Base-by-base conservation (phyloP, 1,140 invertebrate species). In the Drosophila repleta region DNA sequence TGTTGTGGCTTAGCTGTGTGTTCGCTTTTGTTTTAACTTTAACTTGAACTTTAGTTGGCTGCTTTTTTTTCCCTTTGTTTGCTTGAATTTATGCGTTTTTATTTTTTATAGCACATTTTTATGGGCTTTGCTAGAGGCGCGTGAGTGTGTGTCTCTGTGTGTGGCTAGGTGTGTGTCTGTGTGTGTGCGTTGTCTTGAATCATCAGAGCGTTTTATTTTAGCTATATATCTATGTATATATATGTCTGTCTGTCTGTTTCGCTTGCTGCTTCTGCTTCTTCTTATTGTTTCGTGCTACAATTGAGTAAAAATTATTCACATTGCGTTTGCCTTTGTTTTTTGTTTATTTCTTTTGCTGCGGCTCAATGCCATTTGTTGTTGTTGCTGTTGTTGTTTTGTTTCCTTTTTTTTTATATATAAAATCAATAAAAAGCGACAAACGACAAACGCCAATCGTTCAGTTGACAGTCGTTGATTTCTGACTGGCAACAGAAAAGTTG, bases 21-120 rank as follows among this genome's bases (percentile, higher is more conserved):
- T 26, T 29, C 29, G 13, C 13, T 18, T 64, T 64, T 32, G 49
- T 56, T 32, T 64, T 56, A 79, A 73, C 80, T 77, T 71, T 67
- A 69, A 63, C 49, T 77, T 81, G 74, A 67, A 87, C 74, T 66
- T 62, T 67, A 65, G 45, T 65, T 45, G 15, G 21, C 15, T 51
- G 21, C 29, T 20, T 18, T 56, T n/a, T n/a, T n/a, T n/a, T n/a
- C n/a, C n/a, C 39, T 15, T 61, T 74, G 18, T 65, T 55, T 73
- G 53, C 63, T 63, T 69, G 48, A 68, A 78, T 82, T 84, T 80
- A 84, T 83, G 63, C 63, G 74, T 83, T 76, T 84, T 67, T 75
- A 75, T 76, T 84, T 35, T 81, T 77, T 74, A 80, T 77, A 84
- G 67, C 81, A 81, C 74, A 84, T 66, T 84, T 84, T 85, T 80